Evolutionary conservation across 2,797 vertebrate genomes (phyloP).

Genomic region (Hyperoplus immaculatus): DNA sequence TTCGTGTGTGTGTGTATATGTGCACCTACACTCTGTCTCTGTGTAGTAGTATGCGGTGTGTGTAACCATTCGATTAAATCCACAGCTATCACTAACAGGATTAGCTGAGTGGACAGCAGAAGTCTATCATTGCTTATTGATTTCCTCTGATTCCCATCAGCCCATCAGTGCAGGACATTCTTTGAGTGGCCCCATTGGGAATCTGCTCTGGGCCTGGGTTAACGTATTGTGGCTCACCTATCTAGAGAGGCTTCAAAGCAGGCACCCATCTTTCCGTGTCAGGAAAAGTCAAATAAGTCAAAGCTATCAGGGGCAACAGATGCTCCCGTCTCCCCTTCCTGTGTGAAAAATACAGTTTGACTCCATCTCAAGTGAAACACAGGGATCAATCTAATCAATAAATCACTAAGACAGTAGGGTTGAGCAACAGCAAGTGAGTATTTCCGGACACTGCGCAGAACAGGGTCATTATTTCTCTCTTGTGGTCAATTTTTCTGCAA

Average conservation of each 20-base stretch:
- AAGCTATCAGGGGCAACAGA: constrained; percentile 85
- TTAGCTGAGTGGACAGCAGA: constrained; percentile 85
- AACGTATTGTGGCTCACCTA: constrained; percentile 66
- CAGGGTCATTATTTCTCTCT: neutral
- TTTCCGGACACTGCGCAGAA: constrained; percentile 10
- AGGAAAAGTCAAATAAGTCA: constrained; percentile 83
- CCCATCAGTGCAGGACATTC: constrained; percentile 79
- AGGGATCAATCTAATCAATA: constrained; percentile 81
- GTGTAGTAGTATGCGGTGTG: constrained; percentile 60
- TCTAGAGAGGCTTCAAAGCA: constrained; percentile 67
- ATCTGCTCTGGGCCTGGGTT: constrained; percentile 56
- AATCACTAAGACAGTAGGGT: constrained; percentile 54
- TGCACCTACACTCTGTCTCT: constrained; percentile 39
- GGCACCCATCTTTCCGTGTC: constrained; percentile 77
- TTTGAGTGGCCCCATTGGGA: constrained; percentile 75
- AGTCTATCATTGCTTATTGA: constrained; percentile 89
- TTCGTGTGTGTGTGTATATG: constrained; percentile 20
- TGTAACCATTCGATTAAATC: constrained; percentile 84
- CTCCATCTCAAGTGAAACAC: constrained; percentile 63
- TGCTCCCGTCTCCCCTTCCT: constrained; percentile 55
- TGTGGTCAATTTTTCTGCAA: constrained; percentile 24
- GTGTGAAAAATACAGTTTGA: constrained; percentile 66
- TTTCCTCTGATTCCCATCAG: constrained; percentile 84
- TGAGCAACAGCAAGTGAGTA: constrained; percentile 57
- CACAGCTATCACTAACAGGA: constrained; percentile 83